Conservation (phyloP, 2,888 invertebrate genomes). For the Protonemura montana region DNA sequence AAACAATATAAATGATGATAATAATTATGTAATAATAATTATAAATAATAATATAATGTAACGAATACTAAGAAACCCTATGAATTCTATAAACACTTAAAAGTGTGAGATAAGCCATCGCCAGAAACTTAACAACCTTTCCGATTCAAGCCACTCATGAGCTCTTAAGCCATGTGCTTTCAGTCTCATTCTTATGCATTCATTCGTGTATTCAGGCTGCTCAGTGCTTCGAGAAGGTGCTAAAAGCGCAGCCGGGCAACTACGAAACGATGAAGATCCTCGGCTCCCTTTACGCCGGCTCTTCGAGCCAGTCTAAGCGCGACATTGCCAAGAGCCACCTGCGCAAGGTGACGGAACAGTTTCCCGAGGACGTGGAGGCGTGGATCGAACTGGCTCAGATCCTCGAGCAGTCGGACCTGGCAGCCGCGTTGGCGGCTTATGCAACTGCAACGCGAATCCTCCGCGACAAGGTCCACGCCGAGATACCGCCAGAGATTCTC, state of each 20-base stretch:
- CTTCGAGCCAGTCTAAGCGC: constrained; percentile 85
- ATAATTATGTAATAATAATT: no score
- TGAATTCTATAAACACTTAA: no score
- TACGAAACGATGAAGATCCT: constrained; percentile 99
- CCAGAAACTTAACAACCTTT: no score
- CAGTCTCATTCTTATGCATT: no score
- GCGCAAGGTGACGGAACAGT: constrained; percentile 94
- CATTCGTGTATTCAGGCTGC: constrained; percentile 82
- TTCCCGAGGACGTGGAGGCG: constrained; percentile 98
- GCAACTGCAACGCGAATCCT: constrained; percentile 92
- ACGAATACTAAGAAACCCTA: no score
- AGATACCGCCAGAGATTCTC: constrained; percentile 96
- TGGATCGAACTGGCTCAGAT: constrained; percentile 99
- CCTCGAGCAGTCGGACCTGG: constrained; percentile 91
- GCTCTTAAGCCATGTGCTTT: no score
- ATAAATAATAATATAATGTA: no score
- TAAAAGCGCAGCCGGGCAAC: constrained; percentile 96
- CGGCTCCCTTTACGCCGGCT: constrained; percentile 94
- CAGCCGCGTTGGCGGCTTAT: constrained; percentile 90
- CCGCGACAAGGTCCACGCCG: constrained; percentile 90
- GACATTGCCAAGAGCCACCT: constrained; percentile 94
- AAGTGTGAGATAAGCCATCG: no score
- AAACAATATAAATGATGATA: no score
- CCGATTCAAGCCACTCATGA: no score
- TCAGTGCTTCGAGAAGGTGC: constrained; percentile 97